A percentile compares a stretch with the other conserved stretches of the same genome.
Evolutionary conservation across 2,113 vertebrate genomes (phyloP).

Genomic region (Menidia beryllina): DNA sequence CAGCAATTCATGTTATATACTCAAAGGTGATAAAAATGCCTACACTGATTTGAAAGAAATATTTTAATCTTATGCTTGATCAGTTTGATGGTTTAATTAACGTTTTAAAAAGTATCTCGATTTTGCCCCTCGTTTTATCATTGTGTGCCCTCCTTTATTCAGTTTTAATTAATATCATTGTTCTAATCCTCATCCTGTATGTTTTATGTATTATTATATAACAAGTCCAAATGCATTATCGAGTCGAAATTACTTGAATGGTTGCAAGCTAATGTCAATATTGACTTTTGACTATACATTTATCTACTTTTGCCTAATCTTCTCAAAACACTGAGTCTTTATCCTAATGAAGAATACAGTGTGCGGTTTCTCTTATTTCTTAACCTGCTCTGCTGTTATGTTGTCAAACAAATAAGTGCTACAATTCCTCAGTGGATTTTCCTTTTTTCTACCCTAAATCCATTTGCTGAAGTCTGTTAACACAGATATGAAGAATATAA

Average conservation of each 20-base stretch:
- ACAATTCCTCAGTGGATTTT: constrained; percentile 12
- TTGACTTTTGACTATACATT: not conserved
- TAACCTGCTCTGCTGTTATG: constrained; percentile 10
- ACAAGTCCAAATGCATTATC: not conserved
- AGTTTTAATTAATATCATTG: not conserved
- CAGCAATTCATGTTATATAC: not conserved
- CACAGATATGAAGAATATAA: constrained; percentile 49
- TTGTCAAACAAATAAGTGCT: not conserved
- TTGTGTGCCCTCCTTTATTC: not conserved
- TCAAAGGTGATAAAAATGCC: not conserved
- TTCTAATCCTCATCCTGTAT: constrained; percentile 4
- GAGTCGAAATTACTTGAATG: not conserved
- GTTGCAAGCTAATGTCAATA: not conserved
- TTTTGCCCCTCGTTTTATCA: not conserved
- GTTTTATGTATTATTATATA: no score
- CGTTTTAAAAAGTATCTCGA: not conserved
- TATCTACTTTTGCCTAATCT: constrained; percentile 4
- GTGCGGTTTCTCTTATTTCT: constrained; percentile 7
- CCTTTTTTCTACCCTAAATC: not conserved
- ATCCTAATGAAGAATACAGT: constrained; percentile 6
- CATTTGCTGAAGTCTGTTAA: constrained; percentile 36
- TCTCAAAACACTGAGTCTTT: not conserved
- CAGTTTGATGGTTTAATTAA: not conserved
- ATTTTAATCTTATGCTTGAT: not conserved
- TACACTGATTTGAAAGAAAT: not conserved